phyloP scores from a whole-genome alignment of 2,797 vertebrate species.

The Eurystomus glaucurus region DNA sequence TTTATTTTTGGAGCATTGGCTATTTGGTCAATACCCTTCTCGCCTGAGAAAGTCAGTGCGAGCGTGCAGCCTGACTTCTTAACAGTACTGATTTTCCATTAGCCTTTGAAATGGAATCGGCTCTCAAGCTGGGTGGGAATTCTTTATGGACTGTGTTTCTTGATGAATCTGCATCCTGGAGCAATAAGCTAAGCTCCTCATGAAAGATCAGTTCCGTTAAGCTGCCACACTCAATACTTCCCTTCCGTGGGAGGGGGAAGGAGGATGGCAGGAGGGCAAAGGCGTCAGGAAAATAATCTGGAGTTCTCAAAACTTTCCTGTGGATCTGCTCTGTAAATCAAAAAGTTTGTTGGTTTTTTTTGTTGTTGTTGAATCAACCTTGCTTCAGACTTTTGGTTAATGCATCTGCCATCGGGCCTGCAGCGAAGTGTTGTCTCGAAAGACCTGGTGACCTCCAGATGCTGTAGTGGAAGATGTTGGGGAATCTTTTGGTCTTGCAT shows the following conservation, averaged over 20 bases:
- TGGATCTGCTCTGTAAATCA: neutral
- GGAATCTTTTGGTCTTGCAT: neutral
- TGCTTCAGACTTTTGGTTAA: neutral
- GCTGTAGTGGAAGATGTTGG: accelerated
- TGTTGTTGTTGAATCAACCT: accelerated
- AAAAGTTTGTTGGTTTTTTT: neutral
- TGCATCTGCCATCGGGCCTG: neutral
- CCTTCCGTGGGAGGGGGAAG: neutral
- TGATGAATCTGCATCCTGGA: neutral
- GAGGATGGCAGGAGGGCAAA: neutral
- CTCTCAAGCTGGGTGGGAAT: neutral
- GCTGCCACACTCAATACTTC: neutral
- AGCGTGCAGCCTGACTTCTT: neutral
- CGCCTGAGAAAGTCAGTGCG: neutral
- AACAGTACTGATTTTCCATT: constrained; percentile 2
- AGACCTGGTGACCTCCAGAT: neutral
- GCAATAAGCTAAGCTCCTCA: neutral
- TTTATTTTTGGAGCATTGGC: neutral
- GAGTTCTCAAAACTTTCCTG: neutral
- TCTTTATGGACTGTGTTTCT: neutral
- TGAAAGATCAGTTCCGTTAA: neutral
- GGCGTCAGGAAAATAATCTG: neutral
- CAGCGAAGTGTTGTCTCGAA: neutral
- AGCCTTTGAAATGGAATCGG: neutral
- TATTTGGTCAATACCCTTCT: constrained; percentile 20